phyloP scores from a whole-genome alignment of 2,888 invertebrate species.

The Zygogramma bicolorata region DNA sequence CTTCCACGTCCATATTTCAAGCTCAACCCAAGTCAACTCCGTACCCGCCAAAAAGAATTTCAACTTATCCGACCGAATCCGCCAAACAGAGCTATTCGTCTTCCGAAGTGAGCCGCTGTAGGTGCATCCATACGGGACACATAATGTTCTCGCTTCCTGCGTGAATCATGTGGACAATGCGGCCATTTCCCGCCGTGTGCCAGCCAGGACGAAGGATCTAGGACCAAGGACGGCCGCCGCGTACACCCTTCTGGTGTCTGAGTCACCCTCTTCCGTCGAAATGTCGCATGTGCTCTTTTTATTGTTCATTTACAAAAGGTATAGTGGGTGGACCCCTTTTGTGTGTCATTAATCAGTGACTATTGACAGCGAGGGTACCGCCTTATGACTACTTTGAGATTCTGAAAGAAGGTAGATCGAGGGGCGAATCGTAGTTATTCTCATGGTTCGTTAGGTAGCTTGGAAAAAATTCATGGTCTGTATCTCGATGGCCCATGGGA shows the following conservation, averaged over 20 bases:
- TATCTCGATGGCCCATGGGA: neutral
- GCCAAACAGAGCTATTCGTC: neutral
- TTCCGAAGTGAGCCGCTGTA: constrained; percentile 45
- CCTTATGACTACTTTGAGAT: constrained; percentile 35
- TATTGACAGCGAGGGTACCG: constrained; percentile 35
- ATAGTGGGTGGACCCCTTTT: constrained; percentile 41
- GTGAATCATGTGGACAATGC: constrained; percentile 64
- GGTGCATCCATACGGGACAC: constrained; percentile 62
- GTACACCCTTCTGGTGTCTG: constrained; percentile 31
- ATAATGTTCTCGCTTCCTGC: constrained; percentile 63
- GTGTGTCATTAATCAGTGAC: constrained; percentile 42
- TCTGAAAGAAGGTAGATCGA: constrained; percentile 30
- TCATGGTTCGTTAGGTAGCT: neutral
- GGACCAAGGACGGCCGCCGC: constrained; percentile 30
- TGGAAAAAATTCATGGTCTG: neutral
- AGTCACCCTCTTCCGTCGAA: constrained; percentile 47
- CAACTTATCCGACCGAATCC: constrained; percentile 4
- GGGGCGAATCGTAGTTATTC: constrained; percentile 14
- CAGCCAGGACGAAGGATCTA: constrained; percentile 27
- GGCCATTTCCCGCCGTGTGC: constrained; percentile 54
- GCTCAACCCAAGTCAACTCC: neutral
- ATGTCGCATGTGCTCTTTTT: constrained; percentile 48
- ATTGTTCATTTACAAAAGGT: constrained; percentile 44
- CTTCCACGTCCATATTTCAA: neutral
- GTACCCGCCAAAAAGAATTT: neutral